phyloP scores from a whole-genome alignment of 2,797 vertebrate species.

The Eulemur mongoz region DNA sequence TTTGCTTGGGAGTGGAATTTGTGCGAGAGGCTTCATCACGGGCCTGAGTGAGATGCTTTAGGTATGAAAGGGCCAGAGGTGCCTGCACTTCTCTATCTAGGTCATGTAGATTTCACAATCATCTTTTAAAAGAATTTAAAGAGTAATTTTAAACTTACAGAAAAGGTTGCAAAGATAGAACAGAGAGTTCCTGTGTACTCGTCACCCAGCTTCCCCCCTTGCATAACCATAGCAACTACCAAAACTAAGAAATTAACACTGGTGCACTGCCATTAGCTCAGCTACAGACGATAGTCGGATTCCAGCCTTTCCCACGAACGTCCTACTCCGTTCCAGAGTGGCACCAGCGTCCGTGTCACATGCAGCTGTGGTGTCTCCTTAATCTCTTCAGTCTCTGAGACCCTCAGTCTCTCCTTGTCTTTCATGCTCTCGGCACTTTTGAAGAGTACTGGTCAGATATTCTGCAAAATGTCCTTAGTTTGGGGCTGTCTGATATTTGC shows the following conservation, averaged over 20 bases:
- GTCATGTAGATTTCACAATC: not conserved
- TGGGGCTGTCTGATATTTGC: not conserved
- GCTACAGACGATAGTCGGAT: no score
- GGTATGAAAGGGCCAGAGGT: not conserved
- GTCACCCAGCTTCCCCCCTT: not conserved
- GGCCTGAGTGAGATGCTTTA: not conserved
- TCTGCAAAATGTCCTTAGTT: not conserved
- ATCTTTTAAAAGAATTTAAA: not conserved
- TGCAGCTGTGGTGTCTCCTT: fast-evolving
- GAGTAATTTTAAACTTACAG: not conserved
- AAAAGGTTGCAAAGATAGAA: not conserved
- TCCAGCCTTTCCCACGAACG: not conserved
- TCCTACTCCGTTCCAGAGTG: no score
- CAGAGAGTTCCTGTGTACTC: not conserved
- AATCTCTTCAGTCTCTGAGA: not conserved
- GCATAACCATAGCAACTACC: fast-evolving
- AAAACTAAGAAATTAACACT: not conserved
- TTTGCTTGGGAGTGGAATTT: not conserved
- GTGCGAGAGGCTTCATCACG: not conserved
- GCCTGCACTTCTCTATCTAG: not conserved
- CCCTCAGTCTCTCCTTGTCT: not conserved
- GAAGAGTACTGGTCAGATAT: not conserved
- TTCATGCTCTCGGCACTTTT: not conserved
- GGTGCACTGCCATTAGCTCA: not conserved
- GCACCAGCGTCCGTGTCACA: not conserved